These are phyloP conservation scores for Uloborus diversus DNA, from an alignment of 1,140 invertebrate species.

Conservation along the genomic window DNA sequence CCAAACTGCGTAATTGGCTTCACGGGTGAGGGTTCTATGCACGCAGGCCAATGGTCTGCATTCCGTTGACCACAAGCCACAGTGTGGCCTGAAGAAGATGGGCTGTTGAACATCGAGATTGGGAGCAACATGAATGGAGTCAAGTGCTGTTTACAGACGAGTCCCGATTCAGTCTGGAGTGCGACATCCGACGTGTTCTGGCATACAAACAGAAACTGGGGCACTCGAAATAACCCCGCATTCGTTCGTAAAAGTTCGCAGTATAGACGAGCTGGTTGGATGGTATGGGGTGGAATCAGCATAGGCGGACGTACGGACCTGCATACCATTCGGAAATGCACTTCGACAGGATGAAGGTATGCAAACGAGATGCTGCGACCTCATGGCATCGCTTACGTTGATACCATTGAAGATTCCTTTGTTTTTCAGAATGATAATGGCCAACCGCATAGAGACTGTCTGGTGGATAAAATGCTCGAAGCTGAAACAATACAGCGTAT, in stretches of 20 bases:
- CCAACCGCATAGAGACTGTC: not conserved
- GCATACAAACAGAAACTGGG: not conserved
- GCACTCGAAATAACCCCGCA: not conserved
- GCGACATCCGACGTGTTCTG: not conserved
- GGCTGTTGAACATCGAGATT: not conserved
- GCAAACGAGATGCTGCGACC: not conserved
- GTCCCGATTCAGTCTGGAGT: constrained; percentile 9
- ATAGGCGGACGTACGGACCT: not conserved
- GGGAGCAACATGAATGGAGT: not conserved
- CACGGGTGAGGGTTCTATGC: constrained; percentile 2
- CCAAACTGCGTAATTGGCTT: constrained; percentile 8
- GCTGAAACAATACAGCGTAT: not conserved
- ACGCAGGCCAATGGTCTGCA: not conserved
- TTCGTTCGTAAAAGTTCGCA: not conserved
- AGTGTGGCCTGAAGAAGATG: not conserved
- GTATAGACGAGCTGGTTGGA: not conserved
- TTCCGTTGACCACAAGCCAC: not conserved
- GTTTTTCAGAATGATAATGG: not conserved
- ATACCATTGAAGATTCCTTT: not conserved
- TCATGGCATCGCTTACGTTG: not conserved
- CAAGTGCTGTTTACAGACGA: constrained; percentile 4
- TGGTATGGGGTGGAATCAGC: not conserved
- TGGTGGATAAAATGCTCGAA: not conserved
- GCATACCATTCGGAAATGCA: not conserved
- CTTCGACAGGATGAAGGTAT: not conserved